Evolutionary conservation across 1,140 invertebrate species (phyloP), one percentile per base, ranked within the genome.

Genomic region (Micrasema minimum): DNA sequence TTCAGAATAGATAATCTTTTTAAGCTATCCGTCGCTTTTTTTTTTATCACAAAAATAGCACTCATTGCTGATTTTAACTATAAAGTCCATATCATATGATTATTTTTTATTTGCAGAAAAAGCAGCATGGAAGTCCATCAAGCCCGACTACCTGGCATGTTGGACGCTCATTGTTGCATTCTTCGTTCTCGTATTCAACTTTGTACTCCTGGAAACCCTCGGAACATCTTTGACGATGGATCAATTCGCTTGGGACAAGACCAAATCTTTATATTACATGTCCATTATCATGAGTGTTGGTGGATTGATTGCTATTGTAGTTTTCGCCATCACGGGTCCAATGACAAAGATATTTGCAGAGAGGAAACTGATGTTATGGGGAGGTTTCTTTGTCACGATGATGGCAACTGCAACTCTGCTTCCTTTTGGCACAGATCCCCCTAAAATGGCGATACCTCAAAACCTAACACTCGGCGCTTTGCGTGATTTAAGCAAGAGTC

Each of bases 171-270:
- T 96, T 75, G 82, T 88, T 37, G 89, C 93, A 1, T 96, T 96
- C 80, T 96, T 95, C 81, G 88, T 94, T 66, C 86, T 95, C 57
- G 90, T 94, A 23, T 95, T 96, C 79, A 94, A 95, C 80, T 96
- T 96, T 83, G 93, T 96, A 70, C 86, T 96, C 55, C 85, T 95
- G 76, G 95, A 97, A 86, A 96, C 94, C 38, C 85, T 96, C 70
- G 93, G 90, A 37, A 95, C 93, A 11, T 89, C 93, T 1, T 82
- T 96, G 37, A 92, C 91, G 5, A 95, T 95, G 91, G 93, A 96
- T 79, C 93, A 95, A 85, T 95, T 95, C 83, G 93, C 88, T 5
- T 96, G 94, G 94, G 89, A 88, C 31, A 91, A 93, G 80, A 78
- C 85, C 18, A 85, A 93, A 78, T 90, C 94, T 5, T 82, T 96